A percentile compares a stretch with the other conserved stretches of the same genome.
Evolutionary conservation across 2,113 vertebrate species (phyloP).

Genomic region (Carlito syrichta): DNA sequence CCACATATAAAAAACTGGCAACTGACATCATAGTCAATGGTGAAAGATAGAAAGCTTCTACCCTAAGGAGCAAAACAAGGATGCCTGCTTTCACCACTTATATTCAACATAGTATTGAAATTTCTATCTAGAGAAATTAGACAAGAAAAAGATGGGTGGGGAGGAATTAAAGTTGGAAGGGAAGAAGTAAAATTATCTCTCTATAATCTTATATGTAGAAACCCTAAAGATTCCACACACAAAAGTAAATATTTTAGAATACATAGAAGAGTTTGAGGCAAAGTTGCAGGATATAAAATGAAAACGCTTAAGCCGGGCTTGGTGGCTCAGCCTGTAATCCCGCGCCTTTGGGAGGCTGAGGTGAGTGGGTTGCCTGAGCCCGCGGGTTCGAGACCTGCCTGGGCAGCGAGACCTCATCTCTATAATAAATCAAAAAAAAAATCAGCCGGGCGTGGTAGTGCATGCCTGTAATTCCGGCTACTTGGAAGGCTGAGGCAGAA

Average conservation of each 20-base stretch:
- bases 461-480: too few species aligned
- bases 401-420: too few species aligned
- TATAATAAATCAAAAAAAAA: too few species aligned
- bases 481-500: too few species aligned
- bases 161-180: background rate
- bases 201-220: background rate
- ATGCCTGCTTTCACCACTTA: background rate
- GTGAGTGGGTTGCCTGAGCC: too few species aligned
- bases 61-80: background rate
- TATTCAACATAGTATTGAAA: background rate
- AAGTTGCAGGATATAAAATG: background rate
- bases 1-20: background rate
- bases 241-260: background rate
- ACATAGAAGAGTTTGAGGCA: background rate
- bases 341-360: too few species aligned
- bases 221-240: background rate
- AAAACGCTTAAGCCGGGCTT: too few species aligned
- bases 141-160: background rate
- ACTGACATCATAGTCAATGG: background rate
- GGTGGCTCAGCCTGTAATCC: too few species aligned
- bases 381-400: too few species aligned
- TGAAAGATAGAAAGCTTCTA: background rate
- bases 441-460: too few species aligned
- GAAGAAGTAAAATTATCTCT: background rate
- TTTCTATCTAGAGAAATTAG: background rate